Evolutionary conservation across 2,888 invertebrate genomes (phyloP).

Genomic region (Pyrrhia umbra): DNA sequence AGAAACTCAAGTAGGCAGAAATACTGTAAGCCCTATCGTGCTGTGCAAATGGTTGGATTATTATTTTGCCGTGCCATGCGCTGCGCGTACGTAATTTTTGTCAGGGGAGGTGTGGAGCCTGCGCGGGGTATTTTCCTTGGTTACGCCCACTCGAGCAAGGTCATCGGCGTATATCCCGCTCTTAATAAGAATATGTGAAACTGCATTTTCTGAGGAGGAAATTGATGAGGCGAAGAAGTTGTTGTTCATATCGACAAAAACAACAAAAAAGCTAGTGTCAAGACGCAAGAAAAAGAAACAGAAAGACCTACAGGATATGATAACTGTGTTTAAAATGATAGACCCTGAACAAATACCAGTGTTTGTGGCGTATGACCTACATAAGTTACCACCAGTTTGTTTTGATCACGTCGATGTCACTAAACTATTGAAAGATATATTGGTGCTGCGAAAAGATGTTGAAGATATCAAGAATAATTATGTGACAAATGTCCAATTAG

Average conservation of each 20-base stretch:
- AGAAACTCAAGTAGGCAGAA: too few relatives aligned
- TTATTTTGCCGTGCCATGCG: too few relatives aligned
- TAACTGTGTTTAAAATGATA: not conserved
- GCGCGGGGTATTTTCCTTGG: too few relatives aligned
- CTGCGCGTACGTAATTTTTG: too few relatives aligned
- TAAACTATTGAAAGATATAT: not conserved
- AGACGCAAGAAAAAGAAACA: constrained; percentile 1
- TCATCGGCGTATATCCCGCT: too few relatives aligned
- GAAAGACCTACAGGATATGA: not conserved
- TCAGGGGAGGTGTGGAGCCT: too few relatives aligned
- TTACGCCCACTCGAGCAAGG: too few relatives aligned
- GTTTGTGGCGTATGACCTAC: not conserved
- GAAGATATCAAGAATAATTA: not conserved
- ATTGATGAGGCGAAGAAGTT: not conserved
- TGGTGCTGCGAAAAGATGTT: not conserved
- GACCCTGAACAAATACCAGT: not conserved
- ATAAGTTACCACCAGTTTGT: not conserved
- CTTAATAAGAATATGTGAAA: not conserved
- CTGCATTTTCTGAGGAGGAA: constrained; percentile 1
- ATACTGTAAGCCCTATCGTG: too few relatives aligned
- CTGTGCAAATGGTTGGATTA: too few relatives aligned
- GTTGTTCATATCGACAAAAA: not conserved
- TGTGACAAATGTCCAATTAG: not conserved
- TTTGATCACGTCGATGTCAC: constrained; percentile 2
- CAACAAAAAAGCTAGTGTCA: not conserved